phyloP scores from a whole-genome alignment of 2,888 invertebrate species.

The Mythimna impura region DNA sequence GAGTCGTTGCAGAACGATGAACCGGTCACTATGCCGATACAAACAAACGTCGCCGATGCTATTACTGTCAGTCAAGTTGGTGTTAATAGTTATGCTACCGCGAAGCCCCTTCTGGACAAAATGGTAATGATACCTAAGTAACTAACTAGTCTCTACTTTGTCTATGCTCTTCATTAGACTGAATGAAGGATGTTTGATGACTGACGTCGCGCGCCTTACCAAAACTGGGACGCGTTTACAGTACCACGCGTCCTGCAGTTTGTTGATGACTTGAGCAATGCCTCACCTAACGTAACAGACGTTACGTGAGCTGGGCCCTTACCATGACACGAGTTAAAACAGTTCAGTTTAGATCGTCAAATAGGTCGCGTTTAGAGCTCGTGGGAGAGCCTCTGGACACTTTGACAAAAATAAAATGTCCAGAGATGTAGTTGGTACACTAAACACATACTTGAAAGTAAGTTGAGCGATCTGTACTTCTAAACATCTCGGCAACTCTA shows the following conservation, averaged over 20 bases:
- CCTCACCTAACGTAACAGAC: neutral
- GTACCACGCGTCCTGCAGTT: neutral
- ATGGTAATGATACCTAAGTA: constrained; percentile 86
- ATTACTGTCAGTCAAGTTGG: constrained; percentile 96
- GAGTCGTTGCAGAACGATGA: constrained; percentile 93
- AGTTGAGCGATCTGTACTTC: neutral
- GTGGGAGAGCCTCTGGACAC: neutral
- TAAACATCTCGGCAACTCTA: neutral
- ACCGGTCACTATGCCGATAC: constrained; percentile 91
- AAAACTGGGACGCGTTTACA: neutral
- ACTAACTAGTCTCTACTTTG: neutral
- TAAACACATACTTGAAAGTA: neutral
- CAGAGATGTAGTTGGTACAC: neutral
- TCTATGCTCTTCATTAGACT: neutral
- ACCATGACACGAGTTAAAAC: no score
- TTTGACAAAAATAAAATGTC: neutral
- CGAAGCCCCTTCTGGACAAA: constrained; percentile 93
- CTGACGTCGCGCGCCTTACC: neutral
- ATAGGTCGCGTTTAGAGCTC: no score
- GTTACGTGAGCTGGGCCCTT: neutral
- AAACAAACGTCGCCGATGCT: constrained; percentile 95
- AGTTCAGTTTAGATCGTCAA: no score
- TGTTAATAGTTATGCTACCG: constrained; percentile 94
- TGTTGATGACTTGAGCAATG: neutral
- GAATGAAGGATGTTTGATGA: neutral